phyloP scores from a whole-genome alignment of 2,888 invertebrate genomes.

The Dendrolimus houi region DNA sequence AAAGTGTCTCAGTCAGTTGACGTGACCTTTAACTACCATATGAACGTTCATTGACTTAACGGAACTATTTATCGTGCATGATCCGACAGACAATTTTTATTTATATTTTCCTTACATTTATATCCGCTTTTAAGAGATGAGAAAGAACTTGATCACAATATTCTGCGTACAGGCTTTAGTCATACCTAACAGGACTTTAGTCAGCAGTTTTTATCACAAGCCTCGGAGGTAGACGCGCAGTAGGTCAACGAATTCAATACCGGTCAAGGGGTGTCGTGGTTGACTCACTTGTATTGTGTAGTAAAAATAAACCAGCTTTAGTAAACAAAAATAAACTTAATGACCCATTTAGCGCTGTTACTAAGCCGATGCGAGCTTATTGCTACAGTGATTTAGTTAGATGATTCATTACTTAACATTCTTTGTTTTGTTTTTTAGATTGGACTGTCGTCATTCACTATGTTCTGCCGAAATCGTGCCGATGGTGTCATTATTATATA shows the following conservation, averaged over 20 bases:
- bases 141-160: background rate
- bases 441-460: too few relatives aligned
- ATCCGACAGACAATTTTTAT: too few relatives aligned
- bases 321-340: slow-evolving; percentile 21
- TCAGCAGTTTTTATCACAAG: background rate
- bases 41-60: too few relatives aligned
- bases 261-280: slow-evolving; percentile 28
- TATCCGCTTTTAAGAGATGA: background rate
- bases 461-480: too few relatives aligned
- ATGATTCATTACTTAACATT: too few relatives aligned
- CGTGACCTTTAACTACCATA: too few relatives aligned
- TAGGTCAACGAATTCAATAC: slow-evolving; percentile 54
- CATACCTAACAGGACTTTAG: background rate
- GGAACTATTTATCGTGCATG: too few relatives aligned
- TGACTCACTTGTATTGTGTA: slow-evolving; percentile 9
- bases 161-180: background rate
- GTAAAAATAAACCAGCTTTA: slow-evolving; percentile 23
- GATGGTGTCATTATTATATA: too few relatives aligned
- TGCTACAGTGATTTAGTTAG: background rate
- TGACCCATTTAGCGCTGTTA: slow-evolving; percentile 3
- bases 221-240: slow-evolving; percentile 9
- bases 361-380: slow-evolving; percentile 1
- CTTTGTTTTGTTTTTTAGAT: too few relatives aligned
- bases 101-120: background rate
- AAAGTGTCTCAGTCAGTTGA: too few relatives aligned